These are phyloP conservation scores for Galerucella pusilla DNA, from an alignment of 2,888 invertebrate species.

Conservation along the genomic window DNA sequence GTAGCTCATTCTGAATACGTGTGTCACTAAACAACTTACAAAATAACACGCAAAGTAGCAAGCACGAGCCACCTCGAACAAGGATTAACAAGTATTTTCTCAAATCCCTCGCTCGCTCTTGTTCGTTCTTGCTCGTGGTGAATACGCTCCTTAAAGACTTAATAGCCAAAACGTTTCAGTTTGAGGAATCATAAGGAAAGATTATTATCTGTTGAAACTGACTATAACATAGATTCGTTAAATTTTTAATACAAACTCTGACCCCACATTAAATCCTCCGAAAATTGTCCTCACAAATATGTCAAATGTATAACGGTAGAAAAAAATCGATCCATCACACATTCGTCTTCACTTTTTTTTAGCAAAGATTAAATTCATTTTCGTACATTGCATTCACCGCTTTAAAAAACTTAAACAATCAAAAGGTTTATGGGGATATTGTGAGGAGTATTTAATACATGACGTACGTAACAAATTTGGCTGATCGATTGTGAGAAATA, in stretches of 20 bases:
- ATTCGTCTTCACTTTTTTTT: constrained; percentile 58
- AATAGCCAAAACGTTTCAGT: too few relatives aligned
- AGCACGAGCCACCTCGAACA: too few relatives aligned
- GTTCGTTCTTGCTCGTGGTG: too few relatives aligned
- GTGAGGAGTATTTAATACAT: constrained; percentile 54
- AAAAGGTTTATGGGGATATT: constrained; percentile 62
- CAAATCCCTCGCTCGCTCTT: too few relatives aligned
- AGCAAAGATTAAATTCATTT: constrained; percentile 54
- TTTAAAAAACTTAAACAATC: constrained; percentile 60
- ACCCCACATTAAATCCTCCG: constrained; percentile 5
- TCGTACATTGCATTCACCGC: constrained; percentile 51
- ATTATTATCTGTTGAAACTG: not conserved
- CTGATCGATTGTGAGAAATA: constrained; percentile 62
- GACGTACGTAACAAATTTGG: constrained; percentile 57
- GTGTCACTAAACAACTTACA: too few relatives aligned
- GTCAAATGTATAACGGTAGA: constrained; percentile 40
- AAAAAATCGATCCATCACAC: constrained; percentile 58
- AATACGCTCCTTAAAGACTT: too few relatives aligned
- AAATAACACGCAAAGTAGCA: too few relatives aligned
- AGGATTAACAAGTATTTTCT: too few relatives aligned
- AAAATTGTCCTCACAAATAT: constrained; percentile 41
- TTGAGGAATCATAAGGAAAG: too few relatives aligned
- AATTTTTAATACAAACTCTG: not conserved
- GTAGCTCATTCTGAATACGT: too few relatives aligned
- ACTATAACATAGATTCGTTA: not conserved